Conservation (phyloP, 2,888 invertebrate genomes). For the Tachina fera region DNA sequence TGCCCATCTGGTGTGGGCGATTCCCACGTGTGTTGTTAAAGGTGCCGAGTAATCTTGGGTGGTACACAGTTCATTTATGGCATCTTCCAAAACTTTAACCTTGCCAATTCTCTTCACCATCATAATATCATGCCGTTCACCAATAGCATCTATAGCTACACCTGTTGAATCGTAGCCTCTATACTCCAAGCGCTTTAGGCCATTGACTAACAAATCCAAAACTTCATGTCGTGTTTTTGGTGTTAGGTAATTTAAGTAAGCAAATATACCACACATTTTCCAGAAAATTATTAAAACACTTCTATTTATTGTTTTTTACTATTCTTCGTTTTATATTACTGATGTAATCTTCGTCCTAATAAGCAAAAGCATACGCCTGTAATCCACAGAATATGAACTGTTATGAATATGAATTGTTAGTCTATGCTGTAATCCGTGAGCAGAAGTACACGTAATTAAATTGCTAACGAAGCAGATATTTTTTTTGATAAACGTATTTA, state of each 20-base stretch:
- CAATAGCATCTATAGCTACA: conserved; percentile 91
- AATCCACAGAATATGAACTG: no score
- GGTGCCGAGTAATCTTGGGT: conserved; percentile 88
- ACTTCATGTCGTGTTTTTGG: conserved; percentile 97
- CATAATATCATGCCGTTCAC: conserved; percentile 89
- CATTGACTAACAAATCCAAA: conserved; percentile 95
- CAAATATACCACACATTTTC: conserved; percentile 93
- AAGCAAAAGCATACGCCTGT: neutral
- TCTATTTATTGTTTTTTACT: neutral
- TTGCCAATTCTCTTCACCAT: conserved; percentile 96
- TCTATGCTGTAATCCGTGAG: neutral
- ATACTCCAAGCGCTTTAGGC: conserved; percentile 98
- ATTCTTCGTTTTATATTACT: no score
- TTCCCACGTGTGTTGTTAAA: conserved; percentile 95
- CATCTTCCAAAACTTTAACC: conserved; percentile 95
- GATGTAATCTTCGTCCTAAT: no score
- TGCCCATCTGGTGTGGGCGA: conserved; percentile 99
- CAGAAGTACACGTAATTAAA: conserved; percentile 41
- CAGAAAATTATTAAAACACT: conserved; percentile 9
- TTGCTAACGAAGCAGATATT: conserved; percentile 9
- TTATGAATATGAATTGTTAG: no score
- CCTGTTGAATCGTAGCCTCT: conserved; percentile 99
- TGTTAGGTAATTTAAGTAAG: conserved; percentile 98
- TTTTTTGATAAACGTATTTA: conserved; percentile 16
- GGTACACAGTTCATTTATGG: conserved; percentile 86